phyloP scores from a whole-genome alignment of 2,797 vertebrate species.

The Chromis chromis region DNA sequence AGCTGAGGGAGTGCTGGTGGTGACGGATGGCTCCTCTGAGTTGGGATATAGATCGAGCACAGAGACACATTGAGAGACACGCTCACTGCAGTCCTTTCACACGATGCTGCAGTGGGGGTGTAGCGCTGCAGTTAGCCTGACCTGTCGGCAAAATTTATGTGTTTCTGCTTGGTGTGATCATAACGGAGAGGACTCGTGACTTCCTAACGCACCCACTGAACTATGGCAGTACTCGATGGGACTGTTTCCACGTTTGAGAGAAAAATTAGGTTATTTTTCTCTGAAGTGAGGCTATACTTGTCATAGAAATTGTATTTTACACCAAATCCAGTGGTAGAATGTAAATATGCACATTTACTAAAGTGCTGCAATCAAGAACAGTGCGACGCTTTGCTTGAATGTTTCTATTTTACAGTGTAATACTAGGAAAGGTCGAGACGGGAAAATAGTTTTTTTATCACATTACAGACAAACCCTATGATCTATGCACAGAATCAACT shows the following conservation, averaged over 20 bases:
- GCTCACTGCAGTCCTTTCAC: conserved; percentile 52
- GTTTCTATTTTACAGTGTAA: no score
- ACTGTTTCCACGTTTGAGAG: conserved; percentile 28
- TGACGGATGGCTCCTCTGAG: conserved; percentile 59
- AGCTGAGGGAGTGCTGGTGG: conserved; percentile 30
- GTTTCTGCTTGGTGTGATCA: conserved; percentile 48
- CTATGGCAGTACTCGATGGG: conserved; percentile 17
- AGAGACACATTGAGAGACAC: conserved; percentile 29
- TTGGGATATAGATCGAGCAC: conserved; percentile 47
- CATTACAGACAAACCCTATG: neutral
- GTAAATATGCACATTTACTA: neutral
- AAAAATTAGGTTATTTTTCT: conserved; percentile 5
- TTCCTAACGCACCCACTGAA: conserved; percentile 26
- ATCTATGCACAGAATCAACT: neutral
- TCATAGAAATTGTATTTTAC: conserved; percentile 5
- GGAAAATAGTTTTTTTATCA: neutral
- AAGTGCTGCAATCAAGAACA: neutral
- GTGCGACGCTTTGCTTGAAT: no score
- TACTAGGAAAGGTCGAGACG: no score
- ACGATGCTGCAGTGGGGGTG: conserved; percentile 57
- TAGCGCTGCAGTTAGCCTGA: conserved; percentile 30
- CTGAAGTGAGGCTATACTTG: conserved; percentile 8
- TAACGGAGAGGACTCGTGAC: conserved; percentile 34
- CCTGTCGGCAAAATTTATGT: conserved; percentile 35
- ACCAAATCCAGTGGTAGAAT: neutral